A percentile compares a stretch with the other conserved stretches of the same genome.
phyloP scores from a whole-genome alignment of 2,888 invertebrate species.

The Tigriopus californicus region DNA sequence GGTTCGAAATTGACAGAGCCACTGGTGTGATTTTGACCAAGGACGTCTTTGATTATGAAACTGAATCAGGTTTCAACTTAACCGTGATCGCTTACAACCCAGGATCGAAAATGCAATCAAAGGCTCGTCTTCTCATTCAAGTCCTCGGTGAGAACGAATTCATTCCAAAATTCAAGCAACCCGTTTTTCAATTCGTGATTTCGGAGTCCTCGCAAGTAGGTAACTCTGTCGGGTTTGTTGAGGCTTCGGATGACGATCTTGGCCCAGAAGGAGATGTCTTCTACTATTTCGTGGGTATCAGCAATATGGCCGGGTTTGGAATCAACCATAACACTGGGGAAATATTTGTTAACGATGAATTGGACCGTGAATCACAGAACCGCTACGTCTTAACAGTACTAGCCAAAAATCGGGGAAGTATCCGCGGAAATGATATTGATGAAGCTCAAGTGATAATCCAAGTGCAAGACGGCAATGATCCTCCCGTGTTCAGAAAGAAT shows the following conservation, averaged over 20 bases:
- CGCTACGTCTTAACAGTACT: conserved; percentile 72
- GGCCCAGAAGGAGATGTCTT: conserved; percentile 72
- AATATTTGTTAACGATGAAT: conserved; percentile 57
- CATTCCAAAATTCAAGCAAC: conserved; percentile 67
- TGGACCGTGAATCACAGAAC: conserved; percentile 72
- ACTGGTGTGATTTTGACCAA: conserved; percentile 56
- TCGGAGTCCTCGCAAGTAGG: conserved; percentile 77
- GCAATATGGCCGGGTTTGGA: conserved; percentile 73
- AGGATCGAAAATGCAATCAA: conserved; percentile 40
- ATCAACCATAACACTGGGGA: conserved; percentile 66
- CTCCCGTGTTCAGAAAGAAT: conserved; percentile 68
- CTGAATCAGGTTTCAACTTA: conserved; percentile 48
- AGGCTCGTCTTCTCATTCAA: conserved; percentile 8
- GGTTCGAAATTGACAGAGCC: conserved; percentile 54
- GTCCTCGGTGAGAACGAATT: conserved; percentile 72
- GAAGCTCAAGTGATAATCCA: conserved; percentile 83
- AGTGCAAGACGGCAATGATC: conserved; percentile 88
- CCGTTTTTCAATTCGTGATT: conserved; percentile 76
- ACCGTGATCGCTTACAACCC: conserved; percentile 70
- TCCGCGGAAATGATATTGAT: conserved; percentile 82
- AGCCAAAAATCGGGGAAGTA: conserved; percentile 85
- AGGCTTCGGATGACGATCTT: conserved; percentile 71
- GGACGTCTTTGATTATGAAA: conserved; percentile 69
- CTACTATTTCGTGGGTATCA: conserved; percentile 78
- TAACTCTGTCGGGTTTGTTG: conserved; percentile 61